These are phyloP conservation scores for Synanceia verrucosa DNA, from an alignment of 2,797 vertebrate genomes.

Conservation along the genomic window DNA sequence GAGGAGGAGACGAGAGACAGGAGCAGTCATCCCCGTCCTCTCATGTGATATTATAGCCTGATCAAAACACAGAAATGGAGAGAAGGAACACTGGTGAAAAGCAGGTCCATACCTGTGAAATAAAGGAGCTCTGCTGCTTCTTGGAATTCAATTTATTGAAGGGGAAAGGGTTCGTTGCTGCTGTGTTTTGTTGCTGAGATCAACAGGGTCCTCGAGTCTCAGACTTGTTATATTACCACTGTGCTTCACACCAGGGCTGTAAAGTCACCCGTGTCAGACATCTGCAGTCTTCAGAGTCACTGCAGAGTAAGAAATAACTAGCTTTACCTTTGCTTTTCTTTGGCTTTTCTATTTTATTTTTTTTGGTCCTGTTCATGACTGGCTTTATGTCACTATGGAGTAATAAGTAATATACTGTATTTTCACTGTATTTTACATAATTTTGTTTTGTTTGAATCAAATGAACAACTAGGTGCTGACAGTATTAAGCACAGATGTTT, in stretches of 20 bases:
- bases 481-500: too few species aligned
- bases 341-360: too few species aligned
- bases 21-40: slow-evolving; percentile 82
- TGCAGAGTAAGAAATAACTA: not conserved
- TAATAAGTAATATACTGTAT: too few species aligned
- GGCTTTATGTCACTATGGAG: not conserved
- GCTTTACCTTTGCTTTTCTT: not conserved
- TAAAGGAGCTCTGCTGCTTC: slow-evolving; percentile 39
- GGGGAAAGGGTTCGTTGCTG: slow-evolving; percentile 16
- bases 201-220: slow-evolving; percentile 40
- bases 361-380: not conserved
- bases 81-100: slow-evolving; percentile 44
- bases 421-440: not conserved
- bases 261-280: not conserved
- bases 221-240: slow-evolving; percentile 22
- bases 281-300: not conserved
- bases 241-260: not conserved
- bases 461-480: not conserved
- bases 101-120: slow-evolving; percentile 33
- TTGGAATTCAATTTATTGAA: slow-evolving; percentile 54
- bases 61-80: slow-evolving; percentile 56
- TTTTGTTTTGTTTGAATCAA: not conserved
- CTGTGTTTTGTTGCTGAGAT: slow-evolving; percentile 29
- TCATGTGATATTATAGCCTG: slow-evolving; percentile 85
- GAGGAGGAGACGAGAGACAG: slow-evolving; percentile 66